Base-by-base conservation (phyloP, 2,888 invertebrate genomes). In the Amorpha juglandis region DNA sequence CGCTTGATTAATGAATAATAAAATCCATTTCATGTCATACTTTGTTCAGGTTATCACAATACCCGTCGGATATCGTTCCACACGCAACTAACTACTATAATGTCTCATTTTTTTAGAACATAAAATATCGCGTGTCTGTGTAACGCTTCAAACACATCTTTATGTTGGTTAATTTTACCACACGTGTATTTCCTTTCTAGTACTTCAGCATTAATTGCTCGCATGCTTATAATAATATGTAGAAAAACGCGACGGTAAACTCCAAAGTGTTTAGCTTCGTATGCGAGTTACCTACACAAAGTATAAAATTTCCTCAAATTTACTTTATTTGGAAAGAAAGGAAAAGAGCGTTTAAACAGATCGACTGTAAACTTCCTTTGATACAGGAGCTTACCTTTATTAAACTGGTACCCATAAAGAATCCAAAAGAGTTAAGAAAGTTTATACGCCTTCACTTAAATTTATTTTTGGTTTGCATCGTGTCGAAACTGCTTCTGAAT, bases 171-270 rank as follows among this genome's bases (percentile, higher is more conserved):
- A 69, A 70, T 78, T 80, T 82, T 81, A 76, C 71, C 75, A 71
- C 71, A 76, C 78, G 74, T 77, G 71, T 76, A 78, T 84, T 86
- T 83, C 82, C 82, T 81, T 82, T 83, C 73, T 69, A n/a, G n/a
- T n/a, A 75, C 79, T 80, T 77, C 78, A 72, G 81, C 81, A 81
- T 74, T 78, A 79, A 79, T 82, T 76, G 69, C 64, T 80, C 74
- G 75, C 74, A 73, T 76, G 74, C 63, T 53, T 52, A 33, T 27
- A 66, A 66, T 63, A 14, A 53, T 38, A 19, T 42, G 6, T 21
- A 21, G 7, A 58, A 47, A 38, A 50, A 62, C 45, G 62, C 50
- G 14, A 45, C 50, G 21, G 16, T 55, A 38, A 16, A 58, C 42
- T 42, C 38, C n/a, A 42, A 16, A 16, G 55, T 35, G 33, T 16